Percentiles rank a stretch among this genome's conserved stretches.
These are phyloP conservation scores for Urocitellus parryii DNA, from an alignment of 2,113 vertebrate genomes.

Conservation along the genomic window DNA sequence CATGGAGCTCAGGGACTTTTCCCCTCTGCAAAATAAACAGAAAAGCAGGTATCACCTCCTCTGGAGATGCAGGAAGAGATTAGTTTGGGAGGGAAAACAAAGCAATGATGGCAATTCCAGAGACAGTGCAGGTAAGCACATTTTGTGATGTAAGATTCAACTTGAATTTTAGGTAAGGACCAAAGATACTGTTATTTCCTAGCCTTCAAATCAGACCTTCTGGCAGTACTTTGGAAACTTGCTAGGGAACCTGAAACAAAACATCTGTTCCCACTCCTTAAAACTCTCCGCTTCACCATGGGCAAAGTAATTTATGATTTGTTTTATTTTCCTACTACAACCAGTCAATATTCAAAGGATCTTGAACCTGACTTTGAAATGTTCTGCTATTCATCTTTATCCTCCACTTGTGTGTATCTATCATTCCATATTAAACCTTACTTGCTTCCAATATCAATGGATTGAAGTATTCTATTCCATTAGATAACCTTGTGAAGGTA, in stretches of 20 bases:
- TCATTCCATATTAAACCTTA: not conserved
- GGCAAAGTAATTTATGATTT: not conserved
- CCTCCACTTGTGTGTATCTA: not conserved
- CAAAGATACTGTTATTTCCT: not conserved
- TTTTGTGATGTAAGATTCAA: not conserved
- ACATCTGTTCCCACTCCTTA: not conserved
- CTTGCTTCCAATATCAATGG: slow-evolving; percentile 18
- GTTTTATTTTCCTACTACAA: not conserved
- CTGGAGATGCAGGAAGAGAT: not conserved
- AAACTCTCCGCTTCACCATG: not conserved
- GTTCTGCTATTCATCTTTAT: not conserved
- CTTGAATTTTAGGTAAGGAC: not conserved
- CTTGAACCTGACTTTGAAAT: not conserved
- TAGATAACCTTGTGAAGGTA: not conserved
- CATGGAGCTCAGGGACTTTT: not conserved
- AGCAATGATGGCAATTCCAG: not conserved
- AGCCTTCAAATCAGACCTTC: not conserved
- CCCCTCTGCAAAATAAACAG: not conserved
- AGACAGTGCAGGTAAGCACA: not conserved
- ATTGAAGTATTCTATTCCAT: not conserved
- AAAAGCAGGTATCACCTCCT: not conserved
- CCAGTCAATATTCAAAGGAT: not conserved
- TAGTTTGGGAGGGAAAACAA: not conserved
- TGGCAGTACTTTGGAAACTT: not conserved
- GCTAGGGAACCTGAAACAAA: not conserved